phyloP scores from a whole-genome alignment of 2,113 vertebrate genomes.

The Lanius ludovicianus region DNA sequence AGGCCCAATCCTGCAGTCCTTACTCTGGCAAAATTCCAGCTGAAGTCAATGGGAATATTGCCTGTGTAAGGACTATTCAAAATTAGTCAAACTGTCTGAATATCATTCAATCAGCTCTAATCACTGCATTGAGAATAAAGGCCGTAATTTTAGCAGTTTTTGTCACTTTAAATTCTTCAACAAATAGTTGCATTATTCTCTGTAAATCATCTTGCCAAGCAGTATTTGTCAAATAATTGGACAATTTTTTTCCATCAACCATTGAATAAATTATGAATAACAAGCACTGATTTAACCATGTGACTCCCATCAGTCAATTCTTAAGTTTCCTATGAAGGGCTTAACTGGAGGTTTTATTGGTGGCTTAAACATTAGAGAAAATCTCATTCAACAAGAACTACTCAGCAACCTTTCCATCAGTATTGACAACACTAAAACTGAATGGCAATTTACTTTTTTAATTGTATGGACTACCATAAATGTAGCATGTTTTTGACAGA shows the following conservation, averaged over 20 bases:
- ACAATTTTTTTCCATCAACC: constrained; percentile 67
- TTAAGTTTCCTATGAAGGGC: constrained; percentile 43
- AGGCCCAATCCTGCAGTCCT: constrained; percentile 41
- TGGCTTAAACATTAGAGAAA: constrained; percentile 32
- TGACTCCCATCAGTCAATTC: constrained; percentile 60
- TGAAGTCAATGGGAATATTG: constrained; percentile 68
- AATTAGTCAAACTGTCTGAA: constrained; percentile 66
- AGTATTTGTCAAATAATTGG: constrained; percentile 68
- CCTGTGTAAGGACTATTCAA: constrained; percentile 64
- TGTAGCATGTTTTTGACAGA: neutral
- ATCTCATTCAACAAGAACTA: constrained; percentile 38
- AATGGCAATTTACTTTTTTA: neutral
- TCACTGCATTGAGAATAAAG: constrained; percentile 65
- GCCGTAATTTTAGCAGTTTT: constrained; percentile 60
- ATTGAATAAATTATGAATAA: constrained; percentile 72
- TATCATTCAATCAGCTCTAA: constrained; percentile 70
- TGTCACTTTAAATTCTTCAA: constrained; percentile 68
- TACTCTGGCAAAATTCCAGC: constrained; percentile 54
- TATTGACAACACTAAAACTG: neutral
- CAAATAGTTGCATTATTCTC: constrained; percentile 62
- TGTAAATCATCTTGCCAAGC: constrained; percentile 65
- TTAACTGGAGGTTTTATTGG: constrained; percentile 40
- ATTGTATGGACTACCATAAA: neutral
- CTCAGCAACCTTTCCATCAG: constrained; percentile 22
- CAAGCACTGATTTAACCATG: constrained; percentile 57